Percentiles rank a stretch among this genome's conserved stretches.
Conservation (phyloP, 2,797 vertebrate species). For the Falco peregrinus region DNA sequence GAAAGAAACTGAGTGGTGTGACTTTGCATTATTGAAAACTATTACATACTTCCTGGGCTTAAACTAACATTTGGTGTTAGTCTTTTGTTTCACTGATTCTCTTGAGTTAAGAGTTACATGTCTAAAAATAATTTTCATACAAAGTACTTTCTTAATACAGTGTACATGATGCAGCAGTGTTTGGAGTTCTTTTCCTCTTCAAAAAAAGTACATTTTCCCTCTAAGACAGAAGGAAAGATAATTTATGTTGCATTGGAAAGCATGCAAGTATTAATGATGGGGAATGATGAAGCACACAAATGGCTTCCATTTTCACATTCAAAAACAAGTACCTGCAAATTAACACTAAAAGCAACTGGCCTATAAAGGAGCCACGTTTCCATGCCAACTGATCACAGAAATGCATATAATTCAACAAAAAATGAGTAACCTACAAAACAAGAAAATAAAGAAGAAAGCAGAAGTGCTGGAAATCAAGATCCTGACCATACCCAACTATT, state of each 20-base stretch:
- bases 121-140: neutral
- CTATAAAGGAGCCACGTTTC: conserved; percentile 53
- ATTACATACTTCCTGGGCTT: neutral
- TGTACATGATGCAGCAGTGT: neutral
- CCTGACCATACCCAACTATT: conserved; percentile 17
- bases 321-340: conserved; percentile 65
- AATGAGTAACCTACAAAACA: neutral
- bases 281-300: conserved; percentile 37
- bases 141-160: neutral
- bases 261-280: conserved; percentile 8
- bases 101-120: neutral
- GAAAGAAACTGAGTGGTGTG: neutral
- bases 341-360: conserved; percentile 61
- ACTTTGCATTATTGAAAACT: neutral
- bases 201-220: neutral
- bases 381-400: conserved; percentile 62
- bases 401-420: conserved; percentile 44
- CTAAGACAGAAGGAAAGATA: conserved; percentile 1
- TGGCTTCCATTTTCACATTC: conserved; percentile 48
- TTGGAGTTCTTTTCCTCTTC: neutral
- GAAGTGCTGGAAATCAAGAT: conserved; percentile 26
- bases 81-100: neutral
- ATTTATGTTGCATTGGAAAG: neutral
- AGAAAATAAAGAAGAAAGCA: conserved; percentile 7
- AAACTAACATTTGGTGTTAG: neutral